Evolutionary conservation across 2,888 invertebrate species (phyloP).

Genomic region (Trachelus tabidus): DNA sequence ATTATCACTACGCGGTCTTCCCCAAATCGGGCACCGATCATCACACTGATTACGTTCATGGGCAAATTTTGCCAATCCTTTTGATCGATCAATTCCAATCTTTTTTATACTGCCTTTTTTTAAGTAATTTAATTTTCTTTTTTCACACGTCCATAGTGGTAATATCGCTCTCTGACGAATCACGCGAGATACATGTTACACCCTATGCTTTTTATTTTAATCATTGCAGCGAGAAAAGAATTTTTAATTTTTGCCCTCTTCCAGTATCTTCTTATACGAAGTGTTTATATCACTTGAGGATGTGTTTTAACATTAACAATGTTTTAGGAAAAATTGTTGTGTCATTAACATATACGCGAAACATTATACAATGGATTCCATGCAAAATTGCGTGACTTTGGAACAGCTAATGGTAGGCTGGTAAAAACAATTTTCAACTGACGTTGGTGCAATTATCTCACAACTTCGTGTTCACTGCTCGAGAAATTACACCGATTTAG

Average conservation of each 20-base stretch:
- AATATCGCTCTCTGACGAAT: neutral
- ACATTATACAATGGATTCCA: neutral
- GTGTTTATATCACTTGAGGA: neutral
- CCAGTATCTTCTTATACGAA: too few relatives aligned
- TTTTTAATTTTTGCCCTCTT: too few relatives aligned
- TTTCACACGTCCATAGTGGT: too few relatives aligned
- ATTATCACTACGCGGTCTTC: constrained; percentile 14
- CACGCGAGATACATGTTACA: neutral
- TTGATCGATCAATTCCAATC: neutral
- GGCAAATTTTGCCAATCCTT: neutral
- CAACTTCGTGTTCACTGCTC: constrained; percentile 5
- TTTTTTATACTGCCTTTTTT: neutral
- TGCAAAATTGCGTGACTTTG: constrained; percentile 31
- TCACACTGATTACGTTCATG: neutral
- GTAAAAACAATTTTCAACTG: constrained; percentile 22
- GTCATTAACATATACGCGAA: neutral
- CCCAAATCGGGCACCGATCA: constrained; percentile 11
- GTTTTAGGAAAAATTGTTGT: neutral
- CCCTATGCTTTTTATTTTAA: neutral
- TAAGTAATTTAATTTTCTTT: neutral
- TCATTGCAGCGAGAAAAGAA: too few relatives aligned
- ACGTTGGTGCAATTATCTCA: constrained; percentile 29
- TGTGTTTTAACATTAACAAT: neutral
- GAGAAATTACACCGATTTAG: neutral
- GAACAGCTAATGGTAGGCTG: neutral